A percentile compares a stretch with the other conserved stretches of the same genome.
Evolutionary conservation across 2,113 vertebrate genomes (phyloP).

Genomic region (Chiloscyllium plagiosum): DNA sequence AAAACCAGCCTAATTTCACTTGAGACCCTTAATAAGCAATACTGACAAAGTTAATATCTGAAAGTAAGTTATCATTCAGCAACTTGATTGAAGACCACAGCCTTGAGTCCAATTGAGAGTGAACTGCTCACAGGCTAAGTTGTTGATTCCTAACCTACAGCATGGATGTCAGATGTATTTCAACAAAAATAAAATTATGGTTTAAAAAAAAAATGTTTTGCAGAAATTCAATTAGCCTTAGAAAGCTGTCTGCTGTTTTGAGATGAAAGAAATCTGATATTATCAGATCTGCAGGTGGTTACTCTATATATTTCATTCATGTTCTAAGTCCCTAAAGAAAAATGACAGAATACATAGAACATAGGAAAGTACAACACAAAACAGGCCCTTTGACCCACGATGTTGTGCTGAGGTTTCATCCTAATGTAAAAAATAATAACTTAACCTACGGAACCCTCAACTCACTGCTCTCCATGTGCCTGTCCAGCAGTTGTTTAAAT

Average conservation of each 20-base stretch:
- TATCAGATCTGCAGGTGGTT: background rate
- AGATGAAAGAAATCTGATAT: background rate
- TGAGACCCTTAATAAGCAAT: conserved; percentile 17
- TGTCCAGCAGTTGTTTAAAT: too few relatives aligned
- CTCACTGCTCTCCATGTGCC: too few relatives aligned
- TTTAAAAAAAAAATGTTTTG: background rate
- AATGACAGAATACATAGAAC: background rate
- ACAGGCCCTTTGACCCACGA: too few relatives aligned
- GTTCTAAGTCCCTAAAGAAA: background rate
- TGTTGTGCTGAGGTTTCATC: too few relatives aligned
- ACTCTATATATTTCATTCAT: background rate
- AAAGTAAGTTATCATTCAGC: conserved; percentile 24
- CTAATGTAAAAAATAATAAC: too few relatives aligned
- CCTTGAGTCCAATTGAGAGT: background rate
- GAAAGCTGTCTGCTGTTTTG: background rate
- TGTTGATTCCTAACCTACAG: background rate
- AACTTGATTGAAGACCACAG: conserved; percentile 14
- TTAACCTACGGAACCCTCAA: too few relatives aligned
- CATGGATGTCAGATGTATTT: background rate
- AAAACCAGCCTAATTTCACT: background rate
- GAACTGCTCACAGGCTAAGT: background rate
- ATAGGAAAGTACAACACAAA: too few relatives aligned
- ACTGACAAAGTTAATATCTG: conserved; percentile 22
- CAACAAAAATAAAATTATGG: background rate
- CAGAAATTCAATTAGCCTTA: background rate